Conservation (phyloP, 2,797 vertebrate species). For the Diplodus puntazzo region DNA sequence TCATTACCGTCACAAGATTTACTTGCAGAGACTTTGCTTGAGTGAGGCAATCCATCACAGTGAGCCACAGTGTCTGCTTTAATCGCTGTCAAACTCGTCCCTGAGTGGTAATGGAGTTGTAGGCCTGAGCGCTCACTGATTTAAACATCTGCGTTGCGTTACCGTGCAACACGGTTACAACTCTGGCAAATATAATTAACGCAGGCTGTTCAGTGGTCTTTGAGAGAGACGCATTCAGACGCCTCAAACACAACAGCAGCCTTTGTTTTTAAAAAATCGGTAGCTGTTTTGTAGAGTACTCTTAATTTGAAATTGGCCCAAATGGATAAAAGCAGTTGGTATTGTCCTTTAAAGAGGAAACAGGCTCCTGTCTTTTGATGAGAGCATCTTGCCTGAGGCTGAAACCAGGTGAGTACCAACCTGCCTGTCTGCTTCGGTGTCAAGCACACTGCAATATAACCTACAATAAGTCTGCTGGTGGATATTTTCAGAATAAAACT, state of each 20-base stretch:
- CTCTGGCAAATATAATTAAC: background rate
- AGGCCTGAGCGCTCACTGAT: background rate
- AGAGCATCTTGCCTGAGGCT: constrained; percentile 19
- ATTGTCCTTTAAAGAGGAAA: constrained; percentile 14
- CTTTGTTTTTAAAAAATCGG: background rate
- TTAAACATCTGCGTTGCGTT: background rate
- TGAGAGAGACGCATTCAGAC: background rate
- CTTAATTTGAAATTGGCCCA: background rate
- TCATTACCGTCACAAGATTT: background rate
- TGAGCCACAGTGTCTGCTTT: background rate
- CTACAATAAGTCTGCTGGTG: background rate
- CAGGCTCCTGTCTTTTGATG: background rate
- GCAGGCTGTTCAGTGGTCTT: no score
- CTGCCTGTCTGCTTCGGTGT: constrained; percentile 16
- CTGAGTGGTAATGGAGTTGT: background rate
- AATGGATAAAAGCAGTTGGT: background rate
- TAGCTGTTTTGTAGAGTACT: background rate
- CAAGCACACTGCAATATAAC: constrained; percentile 9
- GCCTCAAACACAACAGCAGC: background rate
- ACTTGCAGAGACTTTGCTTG: background rate
- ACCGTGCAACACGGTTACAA: background rate
- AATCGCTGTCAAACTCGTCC: background rate
- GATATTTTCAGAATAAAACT: constrained; percentile 56
- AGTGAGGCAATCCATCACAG: background rate
- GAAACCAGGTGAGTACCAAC: constrained; percentile 54